Evolutionary conservation across 2,888 invertebrate genomes (phyloP).

Genomic region (Callosobruchus maculatus): DNA sequence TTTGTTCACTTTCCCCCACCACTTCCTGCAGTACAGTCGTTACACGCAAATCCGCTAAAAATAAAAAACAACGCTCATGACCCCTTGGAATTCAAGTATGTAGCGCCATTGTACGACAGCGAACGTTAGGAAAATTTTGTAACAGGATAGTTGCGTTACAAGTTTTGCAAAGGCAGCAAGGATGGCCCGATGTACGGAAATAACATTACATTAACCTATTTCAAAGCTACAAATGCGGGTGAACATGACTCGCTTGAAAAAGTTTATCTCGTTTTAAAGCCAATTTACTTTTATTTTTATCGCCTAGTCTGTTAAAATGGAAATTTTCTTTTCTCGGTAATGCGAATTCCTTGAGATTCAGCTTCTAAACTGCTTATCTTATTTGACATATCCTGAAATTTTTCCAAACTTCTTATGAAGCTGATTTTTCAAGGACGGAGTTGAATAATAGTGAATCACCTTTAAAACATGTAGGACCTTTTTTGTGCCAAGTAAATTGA

Average conservation of each 20-base stretch:
- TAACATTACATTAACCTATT: background rate
- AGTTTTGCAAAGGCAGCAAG: background rate
- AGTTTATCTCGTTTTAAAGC: background rate
- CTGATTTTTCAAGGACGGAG: no score
- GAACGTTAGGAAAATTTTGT: background rate
- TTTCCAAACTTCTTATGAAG: no score
- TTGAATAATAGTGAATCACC: no score
- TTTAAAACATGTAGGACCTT: no score
- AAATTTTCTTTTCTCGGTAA: background rate
- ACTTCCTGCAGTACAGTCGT: no score
- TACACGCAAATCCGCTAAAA: no score
- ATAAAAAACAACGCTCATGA: no score
- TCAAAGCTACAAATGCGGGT: background rate
- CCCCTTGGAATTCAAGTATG: background rate
- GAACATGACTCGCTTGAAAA: background rate
- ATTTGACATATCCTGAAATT: no score
- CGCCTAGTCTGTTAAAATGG: background rate
- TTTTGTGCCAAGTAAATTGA: no score
- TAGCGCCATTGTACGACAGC: background rate
- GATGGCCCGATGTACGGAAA: background rate
- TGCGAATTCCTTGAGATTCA: background rate
- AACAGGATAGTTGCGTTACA: background rate
- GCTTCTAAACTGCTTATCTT: no score
- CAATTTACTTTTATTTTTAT: background rate
- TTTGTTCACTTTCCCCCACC: no score